Evolutionary conservation across 1,140 invertebrate genomes (phyloP).

Genomic region (Pentalonia nigronervosa): DNA sequence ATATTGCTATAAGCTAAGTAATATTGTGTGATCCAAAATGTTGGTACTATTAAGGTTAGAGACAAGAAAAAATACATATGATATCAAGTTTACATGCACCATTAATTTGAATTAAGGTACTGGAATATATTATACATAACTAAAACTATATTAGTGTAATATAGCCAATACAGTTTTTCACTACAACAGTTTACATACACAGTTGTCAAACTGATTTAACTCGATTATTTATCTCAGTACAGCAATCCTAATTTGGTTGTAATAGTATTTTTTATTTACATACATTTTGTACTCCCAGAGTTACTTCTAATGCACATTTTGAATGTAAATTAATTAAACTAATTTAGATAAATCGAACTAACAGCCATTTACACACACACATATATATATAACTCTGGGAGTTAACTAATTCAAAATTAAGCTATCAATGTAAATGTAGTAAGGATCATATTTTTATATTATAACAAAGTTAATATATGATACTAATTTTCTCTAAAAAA

Average conservation of each 20-base stretch:
- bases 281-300: neutral
- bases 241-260: too few species aligned
- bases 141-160: neutral
- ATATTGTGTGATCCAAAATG: neutral
- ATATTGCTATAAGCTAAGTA: neutral
- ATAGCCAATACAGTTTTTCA: too few species aligned
- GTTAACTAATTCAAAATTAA: neutral
- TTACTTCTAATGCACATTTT: neutral
- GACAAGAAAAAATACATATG: neutral
- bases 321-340: neutral
- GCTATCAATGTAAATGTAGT: neutral
- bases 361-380: neutral
- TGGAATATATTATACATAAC: neutral
- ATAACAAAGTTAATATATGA: neutral
- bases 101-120: neutral
- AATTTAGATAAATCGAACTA: neutral
- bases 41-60: neutral
- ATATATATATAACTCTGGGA: neutral
- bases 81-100: neutral
- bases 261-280: too few species aligned
- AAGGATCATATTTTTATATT: neutral
- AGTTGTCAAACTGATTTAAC: neutral
- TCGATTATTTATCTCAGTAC: too few species aligned
- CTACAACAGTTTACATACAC: neutral
- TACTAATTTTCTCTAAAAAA: neutral